Percentiles rank a stretch among this genome's conserved stretches.
Evolutionary conservation across 2,797 vertebrate species (phyloP).

Genomic region (Heteromormyrus szaboi): DNA sequence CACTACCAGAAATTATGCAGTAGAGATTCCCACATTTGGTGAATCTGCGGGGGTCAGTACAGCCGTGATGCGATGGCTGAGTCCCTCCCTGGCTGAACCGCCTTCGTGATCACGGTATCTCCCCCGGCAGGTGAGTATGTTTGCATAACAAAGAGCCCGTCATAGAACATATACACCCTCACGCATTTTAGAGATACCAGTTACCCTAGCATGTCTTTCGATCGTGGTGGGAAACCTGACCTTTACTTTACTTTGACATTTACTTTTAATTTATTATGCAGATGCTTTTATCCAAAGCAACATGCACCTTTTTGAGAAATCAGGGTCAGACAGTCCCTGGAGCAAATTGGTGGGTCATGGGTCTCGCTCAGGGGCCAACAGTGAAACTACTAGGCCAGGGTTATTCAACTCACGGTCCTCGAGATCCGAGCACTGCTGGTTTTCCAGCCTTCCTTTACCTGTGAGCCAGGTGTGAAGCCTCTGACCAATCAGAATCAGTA

Average conservation of each 20-base stretch:
- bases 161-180: neutral
- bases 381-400: neutral
- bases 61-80: neutral
- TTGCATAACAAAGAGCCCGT: neutral
- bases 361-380: neutral
- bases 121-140: neutral
- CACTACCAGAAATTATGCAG: neutral
- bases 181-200: neutral
- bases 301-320: neutral
- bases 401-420: too few relatives aligned
- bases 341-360: neutral
- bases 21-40: neutral
- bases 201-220: neutral
- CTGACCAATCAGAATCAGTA: too few relatives aligned
- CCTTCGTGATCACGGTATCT: neutral
- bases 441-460: too few relatives aligned
- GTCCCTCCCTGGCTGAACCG: neutral
- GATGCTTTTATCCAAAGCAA: neutral
- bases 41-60: neutral
- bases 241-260: neutral
- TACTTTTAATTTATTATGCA: neutral
- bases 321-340: neutral
- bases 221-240: neutral
- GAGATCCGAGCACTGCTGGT: too few relatives aligned
- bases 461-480: too few relatives aligned